Evolutionary conservation across 2,888 invertebrate species (phyloP).

Genomic region (Ophion slaviceki): DNA sequence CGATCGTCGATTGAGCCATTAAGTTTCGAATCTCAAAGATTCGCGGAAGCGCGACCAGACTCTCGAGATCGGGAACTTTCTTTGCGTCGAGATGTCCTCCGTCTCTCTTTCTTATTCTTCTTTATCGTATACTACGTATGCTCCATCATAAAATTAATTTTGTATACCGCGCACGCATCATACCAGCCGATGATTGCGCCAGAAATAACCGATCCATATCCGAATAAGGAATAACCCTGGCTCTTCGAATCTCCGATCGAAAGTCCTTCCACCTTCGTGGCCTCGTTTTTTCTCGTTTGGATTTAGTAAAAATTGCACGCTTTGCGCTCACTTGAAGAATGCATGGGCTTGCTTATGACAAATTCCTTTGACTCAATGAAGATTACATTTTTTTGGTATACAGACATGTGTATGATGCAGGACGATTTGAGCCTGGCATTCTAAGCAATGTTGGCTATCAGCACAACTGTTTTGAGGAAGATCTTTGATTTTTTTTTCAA

Average conservation of each 20-base stretch:
- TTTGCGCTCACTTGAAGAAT: neutral
- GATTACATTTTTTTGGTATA: neutral
- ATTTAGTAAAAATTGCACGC: neutral
- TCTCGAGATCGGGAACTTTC: conserved; percentile 53
- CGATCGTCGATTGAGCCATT: conserved; percentile 79
- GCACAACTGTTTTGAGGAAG: neutral
- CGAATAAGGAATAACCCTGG: conserved; percentile 45
- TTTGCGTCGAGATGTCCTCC: conserved; percentile 23
- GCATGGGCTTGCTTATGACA: neutral
- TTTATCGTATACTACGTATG: conserved; percentile 6
- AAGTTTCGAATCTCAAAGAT: conserved; percentile 69
- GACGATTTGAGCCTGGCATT: neutral
- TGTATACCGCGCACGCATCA: conserved; percentile 53
- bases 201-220: conserved; percentile 51
- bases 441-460: neutral
- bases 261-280: neutral
- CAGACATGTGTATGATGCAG: neutral
- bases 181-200: conserved; percentile 54
- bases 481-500: no score
- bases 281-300: neutral
- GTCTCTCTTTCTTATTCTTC: conserved; percentile 3
- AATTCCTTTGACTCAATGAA: neutral
- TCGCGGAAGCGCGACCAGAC: conserved; percentile 63
- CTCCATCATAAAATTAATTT: conserved; percentile 44
- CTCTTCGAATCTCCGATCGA: conserved; percentile 3